These are phyloP conservation scores for Dermolepida albohirtum DNA, from an alignment of 2,888 invertebrate species.

Conservation along the genomic window DNA sequence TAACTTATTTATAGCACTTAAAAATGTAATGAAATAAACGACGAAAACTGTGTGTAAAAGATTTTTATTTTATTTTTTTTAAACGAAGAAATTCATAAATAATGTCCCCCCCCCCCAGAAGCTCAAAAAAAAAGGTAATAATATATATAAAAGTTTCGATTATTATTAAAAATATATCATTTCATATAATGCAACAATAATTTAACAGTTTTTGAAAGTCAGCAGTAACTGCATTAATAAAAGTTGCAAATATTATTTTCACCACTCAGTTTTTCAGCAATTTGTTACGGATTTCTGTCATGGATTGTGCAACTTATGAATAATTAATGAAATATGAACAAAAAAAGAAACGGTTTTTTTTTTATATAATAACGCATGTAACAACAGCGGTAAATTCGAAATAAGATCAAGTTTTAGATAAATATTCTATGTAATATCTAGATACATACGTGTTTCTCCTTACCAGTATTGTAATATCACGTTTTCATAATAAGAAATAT, in stretches of 20 bases:
- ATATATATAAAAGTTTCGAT: too few relatives aligned
- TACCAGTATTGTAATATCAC: slow-evolving; percentile 25
- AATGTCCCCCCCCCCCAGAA: too few relatives aligned
- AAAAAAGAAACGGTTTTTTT: slow-evolving; percentile 28
- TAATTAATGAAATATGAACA: slow-evolving; percentile 27
- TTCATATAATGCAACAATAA: background rate
- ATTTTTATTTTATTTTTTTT: too few relatives aligned
- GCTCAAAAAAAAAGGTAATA: too few relatives aligned
- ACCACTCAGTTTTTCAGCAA: background rate
- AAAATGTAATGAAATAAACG: too few relatives aligned
- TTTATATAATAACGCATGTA: background rate
- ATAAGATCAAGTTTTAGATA: background rate
- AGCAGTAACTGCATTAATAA: too few relatives aligned
- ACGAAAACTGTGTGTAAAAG: too few relatives aligned
- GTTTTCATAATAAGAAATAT: slow-evolving; percentile 31
- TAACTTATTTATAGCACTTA: too few relatives aligned
- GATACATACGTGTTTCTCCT: slow-evolving; percentile 5
- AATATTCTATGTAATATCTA: slow-evolving; percentile 7
- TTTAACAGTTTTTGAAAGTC: background rate
- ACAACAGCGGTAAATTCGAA: background rate
- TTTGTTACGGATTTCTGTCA: slow-evolving; percentile 25
- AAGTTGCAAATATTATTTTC: too few relatives aligned
- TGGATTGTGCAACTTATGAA: slow-evolving; percentile 15
- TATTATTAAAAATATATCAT: too few relatives aligned
- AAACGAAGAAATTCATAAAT: too few relatives aligned